Evolutionary conservation across 2,113 vertebrate species (phyloP).

Genomic region (Holacanthus passer): DNA sequence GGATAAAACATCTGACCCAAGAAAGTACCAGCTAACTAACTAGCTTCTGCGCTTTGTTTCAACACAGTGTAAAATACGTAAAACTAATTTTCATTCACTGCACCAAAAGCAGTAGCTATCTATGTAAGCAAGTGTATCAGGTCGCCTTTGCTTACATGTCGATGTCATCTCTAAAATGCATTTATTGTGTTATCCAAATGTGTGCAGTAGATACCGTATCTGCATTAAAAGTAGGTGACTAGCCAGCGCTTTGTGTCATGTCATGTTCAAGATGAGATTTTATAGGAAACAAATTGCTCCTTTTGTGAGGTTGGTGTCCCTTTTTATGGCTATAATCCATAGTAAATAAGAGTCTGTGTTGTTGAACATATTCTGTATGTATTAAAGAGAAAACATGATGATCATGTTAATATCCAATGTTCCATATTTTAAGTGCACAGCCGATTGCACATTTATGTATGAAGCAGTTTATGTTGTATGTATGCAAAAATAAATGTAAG

Average conservation of each 20-base stretch:
- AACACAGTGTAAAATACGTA: conserved; percentile 43
- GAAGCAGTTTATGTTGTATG: conserved; percentile 86
- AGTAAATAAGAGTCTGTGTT: conserved; percentile 79
- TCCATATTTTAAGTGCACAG: conserved; percentile 82
- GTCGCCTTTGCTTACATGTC: conserved; percentile 59
- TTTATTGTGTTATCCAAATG: conserved; percentile 69
- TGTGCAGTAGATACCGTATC: conserved; percentile 76
- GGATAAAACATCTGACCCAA: conserved; percentile 29
- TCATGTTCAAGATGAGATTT: conserved; percentile 77
- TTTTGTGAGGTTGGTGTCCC: conserved; percentile 80
- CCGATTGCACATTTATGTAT: conserved; percentile 83
- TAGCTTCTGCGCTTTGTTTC: conserved; percentile 49
- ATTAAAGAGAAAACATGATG: conserved; percentile 78
- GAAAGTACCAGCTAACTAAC: conserved; percentile 43
- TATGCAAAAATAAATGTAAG: conserved; percentile 88
- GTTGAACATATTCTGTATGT: conserved; percentile 82
- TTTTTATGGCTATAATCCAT: conserved; percentile 82
- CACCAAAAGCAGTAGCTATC: conserved; percentile 54
- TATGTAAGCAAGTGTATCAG: conserved; percentile 62
- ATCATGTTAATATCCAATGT: conserved; percentile 79
- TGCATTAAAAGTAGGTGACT: conserved; percentile 68
- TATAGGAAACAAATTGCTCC: conserved; percentile 77
- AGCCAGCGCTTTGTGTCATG: conserved; percentile 78
- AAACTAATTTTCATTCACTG: conserved; percentile 43
- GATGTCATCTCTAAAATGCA: conserved; percentile 71